Evolutionary conservation across 2,797 vertebrate genomes (phyloP), one percentile per base, ranked within the genome.

Genomic region (Acanthurus leucopareius): DNA sequence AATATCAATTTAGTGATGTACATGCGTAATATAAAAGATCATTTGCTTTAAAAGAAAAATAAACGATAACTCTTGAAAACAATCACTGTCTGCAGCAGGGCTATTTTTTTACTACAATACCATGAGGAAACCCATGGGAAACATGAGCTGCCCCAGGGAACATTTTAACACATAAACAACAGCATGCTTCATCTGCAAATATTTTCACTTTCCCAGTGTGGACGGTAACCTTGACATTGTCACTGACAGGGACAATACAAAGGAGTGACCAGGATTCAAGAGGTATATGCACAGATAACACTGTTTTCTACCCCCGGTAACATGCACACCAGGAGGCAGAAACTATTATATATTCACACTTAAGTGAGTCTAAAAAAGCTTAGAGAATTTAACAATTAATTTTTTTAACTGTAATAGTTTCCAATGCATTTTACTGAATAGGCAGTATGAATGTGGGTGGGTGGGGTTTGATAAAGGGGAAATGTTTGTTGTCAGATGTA

Each of bases 151-250:
- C 58, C 60, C 28, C 25, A 45, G 72, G 71, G 71, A 83, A 73
- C 65, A 51, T 75, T 78, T 73, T 54, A 79, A 67, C 86, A 82
- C 35, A 77, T 90, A 88, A 92, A 93, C 93, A 95, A 76, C 79
- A 32, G 71, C 88, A 88, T 91, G 94, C 91, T 90, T 93, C 81
- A 89, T 88, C 91, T 92, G 91, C 91, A 93, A 93, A 94, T 92
- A 93, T 92, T 90, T 88, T 77, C 77, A 79, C 88, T 92, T 91
- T 88, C 82, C 79, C 80, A 69, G 58, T 53, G 20, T 79, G 70
- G 54, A 10, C 54, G 77, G 38, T 88, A 80, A 91, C 91, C 87
- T 91, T 92, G 89, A 90, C 84, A 52, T 69, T 73, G 76, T 70
- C 73, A 71, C 19, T 28, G 42, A 79, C 68, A 58, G 63, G 25